Conservation (phyloP, 23 tunicate genomes). For the Diplosoma virens region DNA sequence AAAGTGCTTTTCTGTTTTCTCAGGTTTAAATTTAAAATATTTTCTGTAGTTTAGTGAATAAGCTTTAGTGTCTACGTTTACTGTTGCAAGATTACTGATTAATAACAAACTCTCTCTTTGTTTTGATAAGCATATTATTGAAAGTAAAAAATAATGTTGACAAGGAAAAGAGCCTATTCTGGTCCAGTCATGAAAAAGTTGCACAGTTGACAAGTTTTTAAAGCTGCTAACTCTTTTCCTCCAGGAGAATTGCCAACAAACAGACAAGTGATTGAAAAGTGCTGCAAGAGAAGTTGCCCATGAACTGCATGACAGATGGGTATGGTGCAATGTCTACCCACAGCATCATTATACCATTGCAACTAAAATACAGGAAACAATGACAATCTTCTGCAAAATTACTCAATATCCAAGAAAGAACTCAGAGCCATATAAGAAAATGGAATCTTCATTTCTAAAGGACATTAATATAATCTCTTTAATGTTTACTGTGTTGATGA, state of each 20-base stretch:
- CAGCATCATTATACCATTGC: conserved; percentile 2
- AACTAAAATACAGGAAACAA: background rate
- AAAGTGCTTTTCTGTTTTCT: too few relatives aligned
- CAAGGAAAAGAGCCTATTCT: conserved; percentile 15
- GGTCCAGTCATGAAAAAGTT: background rate
- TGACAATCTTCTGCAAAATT: background rate
- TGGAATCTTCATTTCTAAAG: conserved; percentile 4
- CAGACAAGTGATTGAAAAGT: conserved; percentile 8
- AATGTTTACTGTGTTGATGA: conserved; percentile 4
- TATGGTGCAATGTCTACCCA: conserved; percentile 9
- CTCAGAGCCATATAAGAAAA: background rate
- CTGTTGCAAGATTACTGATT: background rate
- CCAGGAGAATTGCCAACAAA: background rate
- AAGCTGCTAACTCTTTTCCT: background rate
- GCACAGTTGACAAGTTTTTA: conserved; percentile 12
- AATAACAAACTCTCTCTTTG: background rate
- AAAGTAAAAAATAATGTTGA: background rate
- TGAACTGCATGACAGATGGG: conserved; percentile 17
- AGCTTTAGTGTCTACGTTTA: background rate
- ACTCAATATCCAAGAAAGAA: conserved; percentile 5
- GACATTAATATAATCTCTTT: conserved; percentile 6
- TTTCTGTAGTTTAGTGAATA: too few relatives aligned
- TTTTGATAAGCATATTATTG: background rate
- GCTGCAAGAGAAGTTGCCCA: conserved; percentile 1
- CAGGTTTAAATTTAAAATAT: too few relatives aligned